These are phyloP conservation scores for Elanoides forficatus DNA, from an alignment of 2,113 vertebrate genomes.

Conservation along the genomic window DNA sequence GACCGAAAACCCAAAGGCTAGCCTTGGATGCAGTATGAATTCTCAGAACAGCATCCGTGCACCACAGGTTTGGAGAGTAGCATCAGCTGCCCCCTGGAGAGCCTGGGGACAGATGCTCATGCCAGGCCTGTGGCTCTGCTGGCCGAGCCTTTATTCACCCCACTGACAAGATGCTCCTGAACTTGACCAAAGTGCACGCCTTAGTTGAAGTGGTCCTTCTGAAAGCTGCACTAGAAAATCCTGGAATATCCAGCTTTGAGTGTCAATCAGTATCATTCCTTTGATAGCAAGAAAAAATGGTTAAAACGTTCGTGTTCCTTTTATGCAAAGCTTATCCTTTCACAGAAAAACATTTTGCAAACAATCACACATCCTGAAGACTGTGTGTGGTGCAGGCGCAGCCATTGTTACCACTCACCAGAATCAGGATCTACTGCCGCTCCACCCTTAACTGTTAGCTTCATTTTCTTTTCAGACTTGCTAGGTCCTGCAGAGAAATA, in stretches of 20 bases:
- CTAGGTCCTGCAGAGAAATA: constrained; percentile 75
- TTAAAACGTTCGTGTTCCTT: background rate
- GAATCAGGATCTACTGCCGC: constrained; percentile 97
- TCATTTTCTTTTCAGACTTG: constrained; percentile 95
- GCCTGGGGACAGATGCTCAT: background rate
- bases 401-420: constrained; percentile 69
- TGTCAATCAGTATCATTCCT: background rate
- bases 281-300: background rate
- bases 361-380: rapidly evolving
- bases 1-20: background rate
- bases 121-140: background rate
- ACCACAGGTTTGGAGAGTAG: background rate
- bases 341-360: background rate
- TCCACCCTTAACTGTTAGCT: constrained; percentile 96
- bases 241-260: background rate
- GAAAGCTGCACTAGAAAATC: background rate
- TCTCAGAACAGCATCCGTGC: background rate
- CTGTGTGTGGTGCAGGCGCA: background rate
- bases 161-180: background rate
- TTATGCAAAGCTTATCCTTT: background rate
- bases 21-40: background rate
- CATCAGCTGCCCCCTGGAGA: background rate
- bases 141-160: background rate
- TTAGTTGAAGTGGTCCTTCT: background rate
- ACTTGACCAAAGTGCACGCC: rapidly evolving